Evolutionary conservation across 2,888 invertebrate genomes (phyloP).

Genomic region (Drosophila acutilabella): DNA sequence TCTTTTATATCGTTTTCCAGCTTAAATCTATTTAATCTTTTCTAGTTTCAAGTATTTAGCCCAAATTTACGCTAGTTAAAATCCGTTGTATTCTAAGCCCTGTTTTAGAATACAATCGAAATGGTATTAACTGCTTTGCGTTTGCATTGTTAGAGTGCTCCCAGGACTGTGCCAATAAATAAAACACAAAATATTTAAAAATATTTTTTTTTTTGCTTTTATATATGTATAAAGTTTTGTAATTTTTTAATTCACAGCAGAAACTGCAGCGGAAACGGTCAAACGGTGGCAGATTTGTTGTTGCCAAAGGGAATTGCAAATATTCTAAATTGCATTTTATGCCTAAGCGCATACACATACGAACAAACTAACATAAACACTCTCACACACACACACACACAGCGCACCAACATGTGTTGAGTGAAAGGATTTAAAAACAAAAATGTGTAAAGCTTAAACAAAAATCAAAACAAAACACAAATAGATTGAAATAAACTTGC

Average conservation of each 20-base stretch:
- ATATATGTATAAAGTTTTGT: constrained; percentile 9
- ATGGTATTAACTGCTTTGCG: constrained; percentile 10
- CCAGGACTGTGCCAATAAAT: constrained; percentile 1
- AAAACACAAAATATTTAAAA: constrained; percentile 8
- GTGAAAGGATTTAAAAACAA: constrained; percentile 73
- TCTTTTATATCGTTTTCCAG: too few species aligned
- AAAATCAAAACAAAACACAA: constrained; percentile 56
- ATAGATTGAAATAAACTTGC: constrained; percentile 33
- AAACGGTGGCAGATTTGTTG: constrained; percentile 52
- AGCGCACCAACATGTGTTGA: constrained; percentile 54
- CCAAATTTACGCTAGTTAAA: background rate
- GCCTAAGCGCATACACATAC: constrained; percentile 47
- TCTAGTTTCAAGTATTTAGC: background rate
- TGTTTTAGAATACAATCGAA: constrained; percentile 8
- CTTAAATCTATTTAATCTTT: background rate
- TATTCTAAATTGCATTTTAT: constrained; percentile 79
- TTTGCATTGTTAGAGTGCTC: constrained; percentile 7
- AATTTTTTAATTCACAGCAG: constrained; percentile 30
- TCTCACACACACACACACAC: constrained; percentile 33
- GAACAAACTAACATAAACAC: constrained; percentile 11
- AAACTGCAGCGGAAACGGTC: constrained; percentile 16
- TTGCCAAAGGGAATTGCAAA: constrained; percentile 76
- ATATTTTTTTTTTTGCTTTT: background rate
- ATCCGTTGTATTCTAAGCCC: background rate
- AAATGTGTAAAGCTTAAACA: constrained; percentile 76